These are phyloP conservation scores for Sinosuthora webbiana DNA, from an alignment of 2,113 vertebrate species.

Conservation along the genomic window DNA sequence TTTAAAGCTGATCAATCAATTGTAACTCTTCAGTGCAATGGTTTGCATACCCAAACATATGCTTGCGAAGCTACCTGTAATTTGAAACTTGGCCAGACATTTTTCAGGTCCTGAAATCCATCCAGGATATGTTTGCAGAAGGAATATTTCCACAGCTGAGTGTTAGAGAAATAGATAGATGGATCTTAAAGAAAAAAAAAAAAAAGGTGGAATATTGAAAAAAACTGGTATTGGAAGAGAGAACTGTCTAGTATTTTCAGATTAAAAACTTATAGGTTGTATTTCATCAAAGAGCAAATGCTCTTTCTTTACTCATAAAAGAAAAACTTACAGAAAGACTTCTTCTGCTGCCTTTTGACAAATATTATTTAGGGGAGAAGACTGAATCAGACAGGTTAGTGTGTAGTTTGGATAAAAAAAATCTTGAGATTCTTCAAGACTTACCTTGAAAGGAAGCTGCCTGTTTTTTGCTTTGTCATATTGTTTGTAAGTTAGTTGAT, in stretches of 20 bases:
- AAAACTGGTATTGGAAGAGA: neutral
- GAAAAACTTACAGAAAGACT: neutral
- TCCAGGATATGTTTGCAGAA: neutral
- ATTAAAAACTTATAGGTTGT: rapidly evolving
- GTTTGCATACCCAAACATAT: neutral
- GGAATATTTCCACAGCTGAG: neutral
- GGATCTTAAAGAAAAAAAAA: neutral
- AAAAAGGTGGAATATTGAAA: neutral
- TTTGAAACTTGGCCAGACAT: neutral
- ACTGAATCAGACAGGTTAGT: neutral
- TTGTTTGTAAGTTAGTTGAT: neutral
- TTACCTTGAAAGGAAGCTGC: neutral
- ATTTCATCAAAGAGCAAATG: neutral
- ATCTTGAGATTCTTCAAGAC: neutral
- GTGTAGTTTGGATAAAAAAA: neutral
- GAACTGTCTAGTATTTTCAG: neutral
- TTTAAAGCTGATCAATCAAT: neutral
- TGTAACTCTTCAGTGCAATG: neutral
- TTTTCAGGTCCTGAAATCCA: neutral
- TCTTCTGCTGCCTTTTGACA: neutral
- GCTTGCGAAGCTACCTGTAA: neutral
- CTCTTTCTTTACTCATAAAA: neutral
- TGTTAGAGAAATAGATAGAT: neutral
- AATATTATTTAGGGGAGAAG: neutral
- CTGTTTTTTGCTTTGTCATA: neutral